These are phyloP conservation scores for Murina feae DNA, from an alignment of 2,113 vertebrate genomes.

Conservation along the genomic window DNA sequence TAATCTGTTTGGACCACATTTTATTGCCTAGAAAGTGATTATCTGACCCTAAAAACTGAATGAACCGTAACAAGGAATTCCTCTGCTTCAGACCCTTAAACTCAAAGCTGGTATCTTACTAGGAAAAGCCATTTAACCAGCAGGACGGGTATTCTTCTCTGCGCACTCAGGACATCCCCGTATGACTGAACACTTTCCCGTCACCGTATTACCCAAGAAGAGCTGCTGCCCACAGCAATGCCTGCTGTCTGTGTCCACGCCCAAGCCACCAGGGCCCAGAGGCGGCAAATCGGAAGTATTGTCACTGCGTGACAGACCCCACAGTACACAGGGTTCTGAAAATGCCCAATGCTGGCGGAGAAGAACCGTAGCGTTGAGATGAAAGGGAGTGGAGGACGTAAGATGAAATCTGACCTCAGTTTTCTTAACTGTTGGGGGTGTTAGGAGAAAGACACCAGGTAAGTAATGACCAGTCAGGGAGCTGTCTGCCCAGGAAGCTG, in stretches of 20 bases:
- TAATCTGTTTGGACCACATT: not conserved
- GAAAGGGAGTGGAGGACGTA: accelerated
- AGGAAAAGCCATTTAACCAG: not conserved
- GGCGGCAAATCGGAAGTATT: not conserved
- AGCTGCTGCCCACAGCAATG: not conserved
- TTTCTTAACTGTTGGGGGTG: not conserved
- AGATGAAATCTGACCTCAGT: not conserved
- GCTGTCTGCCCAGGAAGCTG: accelerated
- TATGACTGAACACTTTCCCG: not conserved
- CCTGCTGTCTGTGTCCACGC: not conserved
- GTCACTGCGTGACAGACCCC: not conserved
- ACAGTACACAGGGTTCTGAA: not conserved
- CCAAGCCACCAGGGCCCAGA: not conserved
- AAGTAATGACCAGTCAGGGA: not conserved
- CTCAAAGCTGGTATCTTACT: not conserved
- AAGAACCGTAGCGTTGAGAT: not conserved
- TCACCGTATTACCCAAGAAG: not conserved
- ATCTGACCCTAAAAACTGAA: not conserved
- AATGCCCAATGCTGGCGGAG: not conserved
- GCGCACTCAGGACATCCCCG: not conserved
- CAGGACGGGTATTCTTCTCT: not conserved
- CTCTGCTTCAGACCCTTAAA: not conserved
- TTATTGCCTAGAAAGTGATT: not conserved
- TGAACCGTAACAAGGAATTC: not conserved
- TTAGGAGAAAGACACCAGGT: not conserved